A percentile compares a stretch with the other conserved stretches of the same genome.
These are phyloP conservation scores for Myanophis thanlyinensis DNA, from an alignment of 2,113 vertebrate genomes.

Conservation along the genomic window DNA sequence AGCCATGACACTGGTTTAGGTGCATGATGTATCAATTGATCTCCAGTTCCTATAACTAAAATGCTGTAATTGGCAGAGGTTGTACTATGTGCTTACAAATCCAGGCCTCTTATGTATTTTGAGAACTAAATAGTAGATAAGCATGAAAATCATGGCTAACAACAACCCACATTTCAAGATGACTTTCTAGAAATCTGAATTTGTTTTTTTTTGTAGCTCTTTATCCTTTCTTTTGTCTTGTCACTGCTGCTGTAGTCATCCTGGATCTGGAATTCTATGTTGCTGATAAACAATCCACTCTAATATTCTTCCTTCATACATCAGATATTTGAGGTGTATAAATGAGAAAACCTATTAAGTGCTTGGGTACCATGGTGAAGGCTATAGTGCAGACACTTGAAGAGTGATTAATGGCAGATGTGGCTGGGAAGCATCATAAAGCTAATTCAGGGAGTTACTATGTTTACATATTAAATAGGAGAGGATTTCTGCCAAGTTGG, in stretches of 20 bases:
- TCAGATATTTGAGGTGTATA: slow-evolving; percentile 9
- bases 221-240: not conserved
- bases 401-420: slow-evolving; percentile 26
- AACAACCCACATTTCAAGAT: not conserved
- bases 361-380: slow-evolving; percentile 12
- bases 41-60: not conserved
- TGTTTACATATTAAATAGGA: slow-evolving; percentile 21
- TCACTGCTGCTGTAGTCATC: not conserved
- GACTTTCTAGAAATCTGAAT: not conserved
- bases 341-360: slow-evolving; percentile 21
- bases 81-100: not conserved
- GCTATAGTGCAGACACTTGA: slow-evolving; percentile 1
- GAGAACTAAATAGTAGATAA: not conserved
- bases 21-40: not conserved
- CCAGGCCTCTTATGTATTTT: not conserved
- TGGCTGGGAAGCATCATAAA: slow-evolving; percentile 11
- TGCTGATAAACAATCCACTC: slow-evolving; percentile 9
- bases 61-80: not conserved
- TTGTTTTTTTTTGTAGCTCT: not conserved
- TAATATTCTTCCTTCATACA: slow-evolving; percentile 8
- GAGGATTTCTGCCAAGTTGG: slow-evolving; percentile 7
- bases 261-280: not conserved
- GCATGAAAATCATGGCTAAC: not conserved
- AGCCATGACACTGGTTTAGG: not conserved
- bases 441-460: not conserved